phyloP scores from a whole-genome alignment of 2,888 invertebrate species.

The Acrobasis suavella region DNA sequence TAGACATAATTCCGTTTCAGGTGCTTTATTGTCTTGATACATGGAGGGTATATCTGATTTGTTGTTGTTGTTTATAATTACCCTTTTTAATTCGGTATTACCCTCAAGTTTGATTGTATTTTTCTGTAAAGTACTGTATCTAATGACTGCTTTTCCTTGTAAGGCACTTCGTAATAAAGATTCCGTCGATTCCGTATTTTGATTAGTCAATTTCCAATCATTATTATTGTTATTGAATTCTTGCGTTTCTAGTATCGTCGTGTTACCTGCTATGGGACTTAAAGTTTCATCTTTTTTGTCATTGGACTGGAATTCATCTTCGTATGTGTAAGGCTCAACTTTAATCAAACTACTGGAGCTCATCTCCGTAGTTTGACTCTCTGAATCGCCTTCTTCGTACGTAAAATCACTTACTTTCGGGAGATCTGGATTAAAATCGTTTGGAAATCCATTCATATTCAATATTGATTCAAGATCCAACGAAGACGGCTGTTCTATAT shows the following conservation, averaged over 20 bases:
- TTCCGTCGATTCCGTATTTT: slow-evolving; percentile 86
- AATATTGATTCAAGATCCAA: slow-evolving; percentile 91
- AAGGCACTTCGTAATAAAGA: slow-evolving; percentile 91
- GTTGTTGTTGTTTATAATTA: slow-evolving; percentile 74
- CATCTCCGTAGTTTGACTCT: slow-evolving; percentile 88
- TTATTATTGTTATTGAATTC: slow-evolving; percentile 87
- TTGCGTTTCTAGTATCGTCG: slow-evolving; percentile 76
- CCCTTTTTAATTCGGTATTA: slow-evolving; percentile 65
- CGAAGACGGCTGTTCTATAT: slow-evolving; percentile 83
- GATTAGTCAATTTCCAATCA: slow-evolving; percentile 91
- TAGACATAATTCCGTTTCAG: slow-evolving; percentile 58
- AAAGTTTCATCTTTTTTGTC: slow-evolving; percentile 73
- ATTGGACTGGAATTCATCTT: slow-evolving; percentile 66
- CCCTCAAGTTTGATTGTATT: slow-evolving; percentile 70
- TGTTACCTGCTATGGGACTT: slow-evolving; percentile 74
- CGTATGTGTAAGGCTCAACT: slow-evolving; percentile 70
- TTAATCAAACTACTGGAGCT: slow-evolving; percentile 83
- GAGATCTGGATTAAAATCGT: slow-evolving; percentile 83
- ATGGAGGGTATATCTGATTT: slow-evolving; percentile 80
- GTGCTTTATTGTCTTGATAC: slow-evolving; percentile 74
- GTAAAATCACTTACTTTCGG: slow-evolving; percentile 88
- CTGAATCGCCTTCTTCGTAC: slow-evolving; percentile 90
- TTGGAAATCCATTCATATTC: slow-evolving; percentile 85
- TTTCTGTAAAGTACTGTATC: slow-evolving; percentile 82
- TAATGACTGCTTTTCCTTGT: slow-evolving; percentile 88